A percentile compares a stretch with the other conserved stretches of the same genome.
These are phyloP conservation scores for Hedya salicella DNA, from an alignment of 2,888 invertebrate species.

Conservation along the genomic window DNA sequence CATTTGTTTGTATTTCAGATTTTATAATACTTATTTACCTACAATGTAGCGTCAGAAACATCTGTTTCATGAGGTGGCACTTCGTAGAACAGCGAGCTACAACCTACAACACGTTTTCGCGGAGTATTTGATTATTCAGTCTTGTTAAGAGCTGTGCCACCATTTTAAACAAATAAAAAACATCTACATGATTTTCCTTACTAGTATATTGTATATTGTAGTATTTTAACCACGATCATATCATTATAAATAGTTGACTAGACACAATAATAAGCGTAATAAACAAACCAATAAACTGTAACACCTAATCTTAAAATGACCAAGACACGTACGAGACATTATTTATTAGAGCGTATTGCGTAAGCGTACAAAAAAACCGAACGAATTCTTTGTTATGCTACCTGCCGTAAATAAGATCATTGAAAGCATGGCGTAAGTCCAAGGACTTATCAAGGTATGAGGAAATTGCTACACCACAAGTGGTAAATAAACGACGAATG, in stretches of 20 bases:
- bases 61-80: background rate
- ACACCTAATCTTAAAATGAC: slow-evolving; percentile 33
- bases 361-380: slow-evolving; percentile 45
- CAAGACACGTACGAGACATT: slow-evolving; percentile 48
- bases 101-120: background rate
- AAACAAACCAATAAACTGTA: slow-evolving; percentile 11
- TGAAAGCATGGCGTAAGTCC: slow-evolving; percentile 13
- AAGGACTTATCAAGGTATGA: slow-evolving; percentile 27
- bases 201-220: too few relatives aligned
- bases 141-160: too few relatives aligned
- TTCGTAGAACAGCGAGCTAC: slow-evolving; percentile 14
- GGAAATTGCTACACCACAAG: slow-evolving; percentile 23
- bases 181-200: too few relatives aligned
- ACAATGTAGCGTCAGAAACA: slow-evolving; percentile 19
- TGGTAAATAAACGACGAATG: slow-evolving; percentile 26
- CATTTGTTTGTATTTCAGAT: slow-evolving; percentile 24
- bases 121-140: background rate
- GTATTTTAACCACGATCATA: too few relatives aligned
- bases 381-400: slow-evolving; percentile 40
- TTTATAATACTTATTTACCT: slow-evolving; percentile 25
- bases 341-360: slow-evolving; percentile 49
- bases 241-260: background rate
- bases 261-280: slow-evolving; percentile 2
- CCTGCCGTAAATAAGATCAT: slow-evolving; percentile 16
- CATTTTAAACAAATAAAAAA: too few relatives aligned